A percentile compares a stretch with the other conserved stretches of the same genome.
Conservation (phyloP, 2,113 vertebrate species). For the Cepphus grylle region DNA sequence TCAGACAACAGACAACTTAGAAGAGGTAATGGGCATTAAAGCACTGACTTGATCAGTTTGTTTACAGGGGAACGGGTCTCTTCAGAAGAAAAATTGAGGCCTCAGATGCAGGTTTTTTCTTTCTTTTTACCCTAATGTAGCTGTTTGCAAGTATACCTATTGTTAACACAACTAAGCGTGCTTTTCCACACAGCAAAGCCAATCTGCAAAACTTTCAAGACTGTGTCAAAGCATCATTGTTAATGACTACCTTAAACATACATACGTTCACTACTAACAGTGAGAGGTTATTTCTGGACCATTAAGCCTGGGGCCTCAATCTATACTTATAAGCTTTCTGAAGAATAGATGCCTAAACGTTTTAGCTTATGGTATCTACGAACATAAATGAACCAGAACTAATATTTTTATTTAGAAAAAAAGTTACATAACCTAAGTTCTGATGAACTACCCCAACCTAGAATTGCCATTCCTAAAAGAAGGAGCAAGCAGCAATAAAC, state of each 20-base stretch:
- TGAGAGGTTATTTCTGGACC: not conserved
- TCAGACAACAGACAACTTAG: not conserved
- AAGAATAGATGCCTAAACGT: not conserved
- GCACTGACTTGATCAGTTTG: not conserved
- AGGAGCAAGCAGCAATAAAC: not conserved
- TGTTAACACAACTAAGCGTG: not conserved
- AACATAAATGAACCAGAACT: not conserved
- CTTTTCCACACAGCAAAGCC: not conserved
- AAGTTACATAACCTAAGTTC: not conserved
- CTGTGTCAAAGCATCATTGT: not conserved
- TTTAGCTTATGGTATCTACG: not conserved
- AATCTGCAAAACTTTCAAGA: not conserved
- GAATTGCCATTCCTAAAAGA: not conserved
- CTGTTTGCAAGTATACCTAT: not conserved
- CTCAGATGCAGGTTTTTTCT: not conserved
- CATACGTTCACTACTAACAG: not conserved
- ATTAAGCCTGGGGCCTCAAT: not conserved
- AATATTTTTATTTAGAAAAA: not conserved
- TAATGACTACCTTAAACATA: not conserved
- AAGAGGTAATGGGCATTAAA: not conserved
- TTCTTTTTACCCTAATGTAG: not conserved
- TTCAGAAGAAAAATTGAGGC: not conserved
- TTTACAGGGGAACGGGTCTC: not conserved
- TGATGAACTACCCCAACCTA: not conserved
- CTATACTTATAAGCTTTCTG: not conserved